These are phyloP conservation scores for Halcyon badia DNA, from an alignment of 2,797 vertebrate genomes.

Conservation along the genomic window DNA sequence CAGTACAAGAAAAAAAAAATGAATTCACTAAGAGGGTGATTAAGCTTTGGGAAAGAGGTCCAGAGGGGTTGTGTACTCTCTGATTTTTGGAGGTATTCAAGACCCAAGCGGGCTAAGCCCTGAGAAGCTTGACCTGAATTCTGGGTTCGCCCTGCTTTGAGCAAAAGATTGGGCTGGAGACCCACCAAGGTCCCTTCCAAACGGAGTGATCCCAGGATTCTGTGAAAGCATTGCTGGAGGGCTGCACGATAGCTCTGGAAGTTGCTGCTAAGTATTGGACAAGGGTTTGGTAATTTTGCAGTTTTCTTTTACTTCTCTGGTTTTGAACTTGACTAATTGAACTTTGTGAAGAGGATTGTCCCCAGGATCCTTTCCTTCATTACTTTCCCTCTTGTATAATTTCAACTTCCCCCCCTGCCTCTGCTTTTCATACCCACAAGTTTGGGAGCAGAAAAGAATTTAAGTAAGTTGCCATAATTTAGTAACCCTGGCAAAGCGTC, in stretches of 20 bases:
- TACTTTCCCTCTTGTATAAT: background rate
- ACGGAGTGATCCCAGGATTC: background rate
- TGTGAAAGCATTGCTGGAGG: background rate
- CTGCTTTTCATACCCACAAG: background rate
- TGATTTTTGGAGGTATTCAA: background rate
- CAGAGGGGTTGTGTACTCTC: background rate
- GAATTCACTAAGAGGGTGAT: background rate
- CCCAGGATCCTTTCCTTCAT: background rate
- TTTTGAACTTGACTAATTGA: background rate
- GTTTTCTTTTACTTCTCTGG: background rate
- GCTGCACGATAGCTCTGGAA: background rate
- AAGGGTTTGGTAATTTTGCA: background rate
- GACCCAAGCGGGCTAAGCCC: background rate
- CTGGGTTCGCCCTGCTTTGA: background rate
- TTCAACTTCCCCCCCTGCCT: background rate
- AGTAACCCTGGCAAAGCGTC: background rate
- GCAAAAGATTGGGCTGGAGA: background rate
- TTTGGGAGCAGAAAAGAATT: background rate
- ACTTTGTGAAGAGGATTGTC: background rate
- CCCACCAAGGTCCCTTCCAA: background rate
- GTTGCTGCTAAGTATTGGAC: background rate
- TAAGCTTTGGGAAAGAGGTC: background rate
- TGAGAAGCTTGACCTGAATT: background rate
- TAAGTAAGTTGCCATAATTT: background rate
- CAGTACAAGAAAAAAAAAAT: background rate